Conservation (phyloP, 2,888 invertebrate species). For the Troides aeacus region DNA sequence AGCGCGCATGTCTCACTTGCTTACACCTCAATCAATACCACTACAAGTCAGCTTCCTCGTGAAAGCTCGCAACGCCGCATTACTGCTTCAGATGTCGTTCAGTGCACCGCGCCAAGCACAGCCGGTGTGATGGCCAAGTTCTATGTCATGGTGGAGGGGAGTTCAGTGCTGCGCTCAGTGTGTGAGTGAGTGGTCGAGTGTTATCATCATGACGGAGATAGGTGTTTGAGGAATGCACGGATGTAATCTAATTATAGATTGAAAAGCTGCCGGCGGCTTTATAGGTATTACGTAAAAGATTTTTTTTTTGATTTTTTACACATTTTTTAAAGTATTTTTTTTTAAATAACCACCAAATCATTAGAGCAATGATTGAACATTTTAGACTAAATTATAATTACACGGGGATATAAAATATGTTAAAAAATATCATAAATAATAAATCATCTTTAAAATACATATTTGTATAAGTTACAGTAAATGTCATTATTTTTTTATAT, state of each 20-base stretch:
- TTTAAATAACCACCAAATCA: too few species aligned
- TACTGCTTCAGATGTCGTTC: not conserved
- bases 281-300: too few species aligned
- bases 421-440: too few species aligned
- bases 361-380: too few species aligned
- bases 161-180: constrained; percentile 2
- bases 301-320: too few species aligned
- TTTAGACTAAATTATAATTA: too few species aligned
- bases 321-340: too few species aligned
- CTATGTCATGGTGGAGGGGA: not conserved
- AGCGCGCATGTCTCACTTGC: constrained; percentile 3
- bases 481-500: too few species aligned
- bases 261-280: too few species aligned
- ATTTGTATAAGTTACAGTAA: too few species aligned
- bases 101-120: not conserved
- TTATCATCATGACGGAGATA: not conserved
- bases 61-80: not conserved
- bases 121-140: not conserved
- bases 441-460: too few species aligned
- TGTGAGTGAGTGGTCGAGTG: not conserved
- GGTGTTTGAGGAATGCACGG: not conserved
- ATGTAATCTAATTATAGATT: not conserved
- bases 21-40: constrained; percentile 1
- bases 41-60: not conserved
- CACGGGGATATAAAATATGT: too few species aligned